These are phyloP conservation scores for Pelecanus crispus DNA, from an alignment of 2,113 vertebrate species.

Conservation along the genomic window DNA sequence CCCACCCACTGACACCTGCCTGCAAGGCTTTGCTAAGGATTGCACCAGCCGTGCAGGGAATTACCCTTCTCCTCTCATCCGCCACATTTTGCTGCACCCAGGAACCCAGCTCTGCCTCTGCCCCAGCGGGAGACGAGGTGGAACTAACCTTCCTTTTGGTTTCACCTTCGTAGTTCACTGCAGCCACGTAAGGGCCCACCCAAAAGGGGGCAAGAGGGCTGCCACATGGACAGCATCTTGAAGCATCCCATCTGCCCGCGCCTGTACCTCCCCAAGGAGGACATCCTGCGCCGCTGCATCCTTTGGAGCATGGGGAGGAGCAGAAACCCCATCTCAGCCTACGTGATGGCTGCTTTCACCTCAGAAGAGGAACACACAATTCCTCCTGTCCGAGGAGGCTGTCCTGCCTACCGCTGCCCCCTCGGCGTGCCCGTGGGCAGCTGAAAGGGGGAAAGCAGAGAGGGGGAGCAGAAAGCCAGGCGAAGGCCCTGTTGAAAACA, in stretches of 20 bases:
- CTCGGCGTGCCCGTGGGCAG: accelerated
- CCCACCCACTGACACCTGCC: background rate
- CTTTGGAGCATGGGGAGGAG: accelerated
- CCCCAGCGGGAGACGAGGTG: background rate
- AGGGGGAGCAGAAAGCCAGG: background rate
- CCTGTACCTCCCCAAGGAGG: background rate
- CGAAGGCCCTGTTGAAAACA: background rate
- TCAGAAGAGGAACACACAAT: background rate
- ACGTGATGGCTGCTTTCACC: accelerated
- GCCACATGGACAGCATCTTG: background rate
- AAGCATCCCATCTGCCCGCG: background rate
- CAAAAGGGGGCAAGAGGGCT: background rate
- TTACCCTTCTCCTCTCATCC: background rate
- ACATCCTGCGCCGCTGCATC: background rate
- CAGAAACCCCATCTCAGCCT: background rate
- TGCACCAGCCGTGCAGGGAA: background rate
- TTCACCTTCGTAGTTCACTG: background rate
- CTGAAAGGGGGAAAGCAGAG: background rate
- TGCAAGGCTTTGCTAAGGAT: background rate
- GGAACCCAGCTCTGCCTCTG: background rate
- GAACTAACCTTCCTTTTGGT: background rate
- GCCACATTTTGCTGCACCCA: background rate
- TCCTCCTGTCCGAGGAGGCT: accelerated
- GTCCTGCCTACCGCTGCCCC: background rate
- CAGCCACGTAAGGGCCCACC: background rate